A percentile compares a stretch with the other conserved stretches of the same genome.
Evolutionary conservation across 2,888 invertebrate genomes (phyloP).

Genomic region (Cyclophora albipunctata): DNA sequence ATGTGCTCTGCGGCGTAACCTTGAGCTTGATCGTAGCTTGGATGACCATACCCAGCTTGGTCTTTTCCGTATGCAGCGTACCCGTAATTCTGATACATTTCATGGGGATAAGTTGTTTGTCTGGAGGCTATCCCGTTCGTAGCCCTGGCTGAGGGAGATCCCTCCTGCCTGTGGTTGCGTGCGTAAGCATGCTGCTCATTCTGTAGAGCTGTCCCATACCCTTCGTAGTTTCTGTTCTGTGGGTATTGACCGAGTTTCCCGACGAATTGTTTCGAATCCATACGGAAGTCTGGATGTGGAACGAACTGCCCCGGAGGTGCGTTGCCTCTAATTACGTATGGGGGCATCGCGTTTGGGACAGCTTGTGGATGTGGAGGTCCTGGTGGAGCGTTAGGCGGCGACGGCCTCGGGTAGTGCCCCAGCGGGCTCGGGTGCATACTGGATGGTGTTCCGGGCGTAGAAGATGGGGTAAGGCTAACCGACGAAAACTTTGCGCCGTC

Average conservation of each 20-base stretch:
- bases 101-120: slow-evolving; percentile 57
- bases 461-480: slow-evolving; percentile 78
- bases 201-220: slow-evolving; percentile 47
- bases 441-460: slow-evolving; percentile 78
- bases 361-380: slow-evolving; percentile 76
- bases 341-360: slow-evolving; percentile 75
- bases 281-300: slow-evolving; percentile 70
- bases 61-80: slow-evolving; percentile 72
- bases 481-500: slow-evolving; percentile 78
- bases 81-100: slow-evolving; percentile 71
- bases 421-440: slow-evolving; percentile 79
- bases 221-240: slow-evolving; percentile 61
- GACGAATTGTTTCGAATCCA: slow-evolving; percentile 67
- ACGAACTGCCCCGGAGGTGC: slow-evolving; percentile 66
- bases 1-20: slow-evolving; percentile 59
- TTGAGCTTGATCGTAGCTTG: slow-evolving; percentile 72
- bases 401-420: slow-evolving; percentile 80
- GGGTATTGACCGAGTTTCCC: slow-evolving; percentile 63
- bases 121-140: slow-evolving; percentile 56
- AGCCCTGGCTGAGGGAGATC: slow-evolving; percentile 48
- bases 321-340: slow-evolving; percentile 74
- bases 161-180: slow-evolving; percentile 60
- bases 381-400: slow-evolving; percentile 80
- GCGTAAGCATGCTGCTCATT: slow-evolving; percentile 66
- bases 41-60: slow-evolving; percentile 72